These are phyloP conservation scores for Hiodon tergisus DNA, from an alignment of 2,113 vertebrate species.

Conservation along the genomic window DNA sequence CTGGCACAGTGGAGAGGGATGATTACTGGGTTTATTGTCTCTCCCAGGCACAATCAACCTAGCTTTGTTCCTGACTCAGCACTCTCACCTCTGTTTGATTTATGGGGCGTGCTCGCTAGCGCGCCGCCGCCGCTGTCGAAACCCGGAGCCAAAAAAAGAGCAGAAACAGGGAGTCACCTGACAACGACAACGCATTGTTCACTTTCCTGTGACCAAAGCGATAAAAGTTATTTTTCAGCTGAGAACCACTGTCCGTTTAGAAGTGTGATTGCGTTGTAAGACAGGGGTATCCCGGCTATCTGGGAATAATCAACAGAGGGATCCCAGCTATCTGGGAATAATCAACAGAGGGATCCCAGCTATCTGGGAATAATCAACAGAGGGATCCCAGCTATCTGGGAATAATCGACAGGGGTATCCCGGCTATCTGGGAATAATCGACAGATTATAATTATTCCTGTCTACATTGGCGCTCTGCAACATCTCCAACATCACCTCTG, in stretches of 20 bases:
- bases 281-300: constrained; percentile 25
- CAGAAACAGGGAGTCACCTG: constrained; percentile 11
- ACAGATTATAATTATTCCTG: not conserved
- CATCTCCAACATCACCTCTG: not conserved
- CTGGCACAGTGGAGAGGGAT: not conserved
- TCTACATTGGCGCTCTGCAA: constrained; percentile 2
- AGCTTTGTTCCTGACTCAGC: constrained; percentile 24
- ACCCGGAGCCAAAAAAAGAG: not conserved
- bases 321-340: too few relatives aligned
- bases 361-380: too few relatives aligned
- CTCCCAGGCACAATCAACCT: constrained; percentile 16
- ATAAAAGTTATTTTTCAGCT: not conserved
- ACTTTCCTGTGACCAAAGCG: too few relatives aligned
- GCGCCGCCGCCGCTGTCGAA: not conserved
- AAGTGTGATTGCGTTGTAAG: constrained; percentile 21
- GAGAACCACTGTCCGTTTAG: constrained; percentile 24
- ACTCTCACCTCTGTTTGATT: constrained; percentile 20
- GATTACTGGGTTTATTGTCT: constrained; percentile 28
- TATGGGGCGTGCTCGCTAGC: constrained; percentile 2
- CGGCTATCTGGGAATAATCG: too few relatives aligned
- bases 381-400: not conserved
- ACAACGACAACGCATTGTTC: not conserved
- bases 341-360: too few relatives aligned
- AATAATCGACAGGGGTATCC: too few relatives aligned
- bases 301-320: constrained; percentile 18